Percentiles rank a stretch among this genome's conserved stretches.
Evolutionary conservation across 2,888 invertebrate genomes (phyloP).

Genomic region (Standfussiana lucernea): DNA sequence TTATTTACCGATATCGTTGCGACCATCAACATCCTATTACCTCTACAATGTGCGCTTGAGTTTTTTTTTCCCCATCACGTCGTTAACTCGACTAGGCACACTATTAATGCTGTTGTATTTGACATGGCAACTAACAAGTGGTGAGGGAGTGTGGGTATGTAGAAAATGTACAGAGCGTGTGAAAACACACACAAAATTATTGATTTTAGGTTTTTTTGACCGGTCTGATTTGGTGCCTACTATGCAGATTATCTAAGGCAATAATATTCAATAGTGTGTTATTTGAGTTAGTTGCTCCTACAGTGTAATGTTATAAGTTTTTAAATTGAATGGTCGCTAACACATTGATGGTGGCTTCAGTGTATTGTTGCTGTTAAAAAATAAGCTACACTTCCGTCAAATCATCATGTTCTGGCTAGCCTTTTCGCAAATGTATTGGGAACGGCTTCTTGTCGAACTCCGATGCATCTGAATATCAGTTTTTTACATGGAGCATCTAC

Average conservation of each 20-base stretch:
- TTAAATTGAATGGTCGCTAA: no score
- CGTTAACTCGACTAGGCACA: conserved; percentile 52
- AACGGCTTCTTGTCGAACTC: background rate
- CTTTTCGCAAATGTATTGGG: background rate
- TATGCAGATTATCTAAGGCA: background rate
- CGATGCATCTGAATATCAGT: background rate
- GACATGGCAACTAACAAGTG: conserved; percentile 63
- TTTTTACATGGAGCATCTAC: background rate
- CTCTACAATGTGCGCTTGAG: conserved; percentile 40
- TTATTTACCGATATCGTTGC: conserved; percentile 62
- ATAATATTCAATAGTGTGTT: no score
- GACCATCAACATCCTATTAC: conserved; percentile 59
- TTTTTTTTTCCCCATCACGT: conserved; percentile 58
- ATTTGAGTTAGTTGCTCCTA: background rate
- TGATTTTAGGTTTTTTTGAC: background rate
- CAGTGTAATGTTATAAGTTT: background rate
- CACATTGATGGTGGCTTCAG: no score
- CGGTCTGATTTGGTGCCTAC: background rate
- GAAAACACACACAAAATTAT: background rate
- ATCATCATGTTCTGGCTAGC: background rate
- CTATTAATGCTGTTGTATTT: conserved; percentile 63
- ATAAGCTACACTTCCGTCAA: background rate
- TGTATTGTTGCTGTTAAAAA: background rate
- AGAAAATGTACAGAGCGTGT: background rate
- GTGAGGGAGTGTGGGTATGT: background rate